A percentile compares a stretch with the other conserved stretches of the same genome.
Conservation (phyloP, 2,888 invertebrate genomes). For the Mythimna vitellina region DNA sequence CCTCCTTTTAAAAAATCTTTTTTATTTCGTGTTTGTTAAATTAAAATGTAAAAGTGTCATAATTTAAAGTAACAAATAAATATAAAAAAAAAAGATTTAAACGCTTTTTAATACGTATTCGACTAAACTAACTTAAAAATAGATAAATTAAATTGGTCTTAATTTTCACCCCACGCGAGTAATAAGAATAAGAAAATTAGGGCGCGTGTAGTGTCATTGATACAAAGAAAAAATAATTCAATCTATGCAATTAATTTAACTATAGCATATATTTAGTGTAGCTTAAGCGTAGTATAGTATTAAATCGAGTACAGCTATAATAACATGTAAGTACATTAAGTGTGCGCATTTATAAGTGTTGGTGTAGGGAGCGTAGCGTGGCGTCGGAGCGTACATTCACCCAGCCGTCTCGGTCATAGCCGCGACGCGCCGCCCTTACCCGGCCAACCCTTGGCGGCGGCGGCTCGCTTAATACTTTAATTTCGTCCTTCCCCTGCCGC, state of each 20-base stretch:
- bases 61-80: no score
- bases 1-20: no score
- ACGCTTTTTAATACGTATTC: no score
- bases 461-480: constrained; percentile 75
- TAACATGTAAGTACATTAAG: constrained; percentile 21
- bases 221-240: not conserved
- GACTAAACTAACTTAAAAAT: no score
- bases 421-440: constrained; percentile 72
- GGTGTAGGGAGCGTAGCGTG: constrained; percentile 54
- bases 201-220: not conserved
- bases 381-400: constrained; percentile 70
- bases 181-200: no score
- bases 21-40: no score
- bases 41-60: no score
- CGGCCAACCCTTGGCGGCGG: constrained; percentile 68
- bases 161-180: no score
- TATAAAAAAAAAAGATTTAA: no score
- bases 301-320: constrained; percentile 48
- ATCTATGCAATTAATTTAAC: not conserved
- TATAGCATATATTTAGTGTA: constrained; percentile 7
- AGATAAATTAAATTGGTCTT: no score
- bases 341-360: constrained; percentile 55
- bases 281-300: not conserved
- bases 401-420: constrained; percentile 69
- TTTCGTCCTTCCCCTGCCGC: constrained; percentile 76